phyloP scores from a whole-genome alignment of 2,888 invertebrate genomes.

The Drosophila prolongata region DNA sequence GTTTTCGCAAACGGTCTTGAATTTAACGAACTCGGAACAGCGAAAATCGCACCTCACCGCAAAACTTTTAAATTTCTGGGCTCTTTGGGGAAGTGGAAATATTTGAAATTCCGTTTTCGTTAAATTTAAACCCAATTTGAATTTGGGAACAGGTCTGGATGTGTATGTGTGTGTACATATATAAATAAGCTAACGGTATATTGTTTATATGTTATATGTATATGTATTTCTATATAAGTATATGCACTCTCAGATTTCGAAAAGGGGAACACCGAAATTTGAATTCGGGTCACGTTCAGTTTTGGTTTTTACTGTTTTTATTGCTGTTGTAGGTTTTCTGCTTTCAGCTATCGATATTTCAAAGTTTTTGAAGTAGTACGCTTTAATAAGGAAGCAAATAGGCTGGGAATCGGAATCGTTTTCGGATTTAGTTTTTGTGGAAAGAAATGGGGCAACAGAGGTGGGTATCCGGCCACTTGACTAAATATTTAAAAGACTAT shows the following conservation, averaged over 20 bases:
- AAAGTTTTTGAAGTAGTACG: constrained; percentile 20
- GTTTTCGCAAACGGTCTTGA: constrained; percentile 2
- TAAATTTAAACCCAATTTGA: constrained; percentile 6
- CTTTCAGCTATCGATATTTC: constrained; percentile 7
- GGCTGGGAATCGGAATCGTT: constrained; percentile 3
- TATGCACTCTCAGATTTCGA: constrained; percentile 53
- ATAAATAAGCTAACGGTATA: constrained; percentile 74
- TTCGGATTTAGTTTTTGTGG: constrained; percentile 5
- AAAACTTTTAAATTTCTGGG: background rate
- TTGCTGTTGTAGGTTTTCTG: constrained; percentile 10
- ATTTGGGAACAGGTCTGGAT: constrained; percentile 25
- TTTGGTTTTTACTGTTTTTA: constrained; percentile 10
- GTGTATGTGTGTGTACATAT: constrained; percentile 45
- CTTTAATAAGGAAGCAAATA: constrained; percentile 9
- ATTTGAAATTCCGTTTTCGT: background rate
- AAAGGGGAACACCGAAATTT: constrained; percentile 19
- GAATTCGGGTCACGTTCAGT: constrained; percentile 26
- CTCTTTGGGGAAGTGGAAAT: background rate
- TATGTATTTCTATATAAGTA: constrained; percentile 57
- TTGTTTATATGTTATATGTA: constrained; percentile 58
- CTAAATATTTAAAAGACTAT: constrained; percentile 64
- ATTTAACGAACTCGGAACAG: background rate
- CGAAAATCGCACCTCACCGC: background rate
- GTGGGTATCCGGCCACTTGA: constrained; percentile 50
- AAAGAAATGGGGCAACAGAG: background rate